phyloP scores from a whole-genome alignment of 2,113 vertebrate genomes.

The Antidorcas marsupialis region DNA sequence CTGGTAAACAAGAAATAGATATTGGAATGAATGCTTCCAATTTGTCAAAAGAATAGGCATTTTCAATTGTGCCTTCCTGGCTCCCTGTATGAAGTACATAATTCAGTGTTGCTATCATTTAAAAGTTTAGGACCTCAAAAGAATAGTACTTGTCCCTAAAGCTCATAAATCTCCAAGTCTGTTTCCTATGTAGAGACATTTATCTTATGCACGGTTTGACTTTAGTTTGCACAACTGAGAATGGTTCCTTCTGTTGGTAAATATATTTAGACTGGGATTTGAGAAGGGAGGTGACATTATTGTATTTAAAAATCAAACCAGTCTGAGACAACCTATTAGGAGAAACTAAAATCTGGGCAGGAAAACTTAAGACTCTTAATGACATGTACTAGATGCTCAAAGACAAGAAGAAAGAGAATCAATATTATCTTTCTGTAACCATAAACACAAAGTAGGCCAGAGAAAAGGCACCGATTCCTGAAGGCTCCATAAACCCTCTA shows the following conservation, averaged over 20 bases:
- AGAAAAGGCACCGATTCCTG: neutral
- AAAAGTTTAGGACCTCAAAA: slow-evolving; percentile 64
- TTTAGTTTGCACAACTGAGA: slow-evolving; percentile 4
- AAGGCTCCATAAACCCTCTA: neutral
- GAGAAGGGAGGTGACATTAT: neutral
- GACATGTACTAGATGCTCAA: neutral
- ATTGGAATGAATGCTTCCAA: slow-evolving; percentile 77
- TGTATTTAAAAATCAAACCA: slow-evolving; percentile 39
- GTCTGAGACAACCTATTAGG: neutral
- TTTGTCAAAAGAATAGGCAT: slow-evolving; percentile 80
- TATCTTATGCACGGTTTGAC: slow-evolving; percentile 7
- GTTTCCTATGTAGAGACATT: slow-evolving; percentile 20
- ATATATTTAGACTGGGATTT: neutral
- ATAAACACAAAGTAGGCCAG: neutral
- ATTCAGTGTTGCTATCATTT: slow-evolving; percentile 59
- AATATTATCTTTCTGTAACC: neutral
- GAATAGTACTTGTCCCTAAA: slow-evolving; percentile 11
- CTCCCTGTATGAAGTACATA: slow-evolving; percentile 51
- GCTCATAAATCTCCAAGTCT: slow-evolving; percentile 46
- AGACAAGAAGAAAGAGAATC: neutral
- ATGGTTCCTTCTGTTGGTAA: neutral
- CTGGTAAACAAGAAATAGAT: slow-evolving; percentile 79
- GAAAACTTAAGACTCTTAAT: neutral
- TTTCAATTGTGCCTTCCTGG: slow-evolving; percentile 78
- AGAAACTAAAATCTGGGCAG: neutral